These are phyloP conservation scores for Trididemnum miniatum DNA, from an alignment of 23 tunicate species.

Conservation along the genomic window DNA sequence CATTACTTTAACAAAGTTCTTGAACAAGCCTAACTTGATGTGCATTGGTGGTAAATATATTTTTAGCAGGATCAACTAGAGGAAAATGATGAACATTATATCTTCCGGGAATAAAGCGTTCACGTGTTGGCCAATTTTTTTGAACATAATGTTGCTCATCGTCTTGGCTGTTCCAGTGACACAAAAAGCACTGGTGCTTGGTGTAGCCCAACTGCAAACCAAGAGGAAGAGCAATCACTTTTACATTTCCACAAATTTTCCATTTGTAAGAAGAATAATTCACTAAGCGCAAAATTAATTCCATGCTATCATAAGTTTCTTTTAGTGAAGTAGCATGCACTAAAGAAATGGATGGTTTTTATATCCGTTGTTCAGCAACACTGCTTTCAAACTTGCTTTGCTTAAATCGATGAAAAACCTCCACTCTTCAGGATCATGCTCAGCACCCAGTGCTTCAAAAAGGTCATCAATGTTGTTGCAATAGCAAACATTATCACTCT, in stretches of 20 bases:
- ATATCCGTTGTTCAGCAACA: background rate
- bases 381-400: background rate
- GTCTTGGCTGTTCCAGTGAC: background rate
- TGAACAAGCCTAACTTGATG: background rate
- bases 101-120: background rate
- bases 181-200: background rate
- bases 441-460: background rate
- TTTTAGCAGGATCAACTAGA: background rate
- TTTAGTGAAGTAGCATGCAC: background rate
- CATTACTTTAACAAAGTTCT: background rate
- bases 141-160: background rate
- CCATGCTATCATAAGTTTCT: conserved; percentile 4
- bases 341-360: background rate
- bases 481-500: background rate
- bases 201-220: background rate
- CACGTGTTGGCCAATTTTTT: background rate
- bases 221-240: background rate
- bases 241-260: background rate
- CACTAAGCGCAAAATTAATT: background rate
- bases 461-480: background rate
- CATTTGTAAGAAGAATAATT: background rate
- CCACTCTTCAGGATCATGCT: background rate
- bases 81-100: background rate
- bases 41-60: background rate
- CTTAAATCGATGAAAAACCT: background rate